Percentiles rank a stretch among this genome's conserved stretches.
These are phyloP conservation scores for Parapsyche elsis DNA, from an alignment of 1,140 invertebrate genomes.

Conservation along the genomic window DNA sequence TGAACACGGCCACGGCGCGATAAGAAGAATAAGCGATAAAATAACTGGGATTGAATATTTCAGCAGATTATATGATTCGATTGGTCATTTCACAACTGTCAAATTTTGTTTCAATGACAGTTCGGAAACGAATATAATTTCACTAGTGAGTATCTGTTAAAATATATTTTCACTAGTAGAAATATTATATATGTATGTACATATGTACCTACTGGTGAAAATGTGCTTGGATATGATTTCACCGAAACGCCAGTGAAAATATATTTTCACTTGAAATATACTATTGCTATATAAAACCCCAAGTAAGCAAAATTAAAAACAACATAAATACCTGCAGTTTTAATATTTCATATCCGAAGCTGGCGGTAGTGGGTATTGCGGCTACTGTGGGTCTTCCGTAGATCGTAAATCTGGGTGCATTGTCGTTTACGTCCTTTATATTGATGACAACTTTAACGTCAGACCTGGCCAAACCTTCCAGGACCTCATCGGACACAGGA, in stretches of 20 bases:
- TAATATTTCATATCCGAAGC: slow-evolving; percentile 83
- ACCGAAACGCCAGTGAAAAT: no score
- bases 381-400: slow-evolving; percentile 80
- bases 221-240: no score
- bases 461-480: slow-evolving; percentile 72
- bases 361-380: slow-evolving; percentile 80
- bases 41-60: no score
- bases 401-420: slow-evolving; percentile 78
- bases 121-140: no score
- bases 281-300: slow-evolving; percentile 9
- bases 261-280: no score
- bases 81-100: no score
- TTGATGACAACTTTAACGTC: slow-evolving; percentile 76
- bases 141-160: no score
- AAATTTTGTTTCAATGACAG: no score
- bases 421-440: slow-evolving; percentile 85
- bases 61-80: no score
- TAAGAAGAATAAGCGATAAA: no score
- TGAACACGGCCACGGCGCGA: no score
- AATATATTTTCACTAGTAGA: no score
- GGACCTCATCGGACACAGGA: slow-evolving; percentile 75
- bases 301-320: neutral
- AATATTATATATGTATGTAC: slow-evolving; percentile 1
- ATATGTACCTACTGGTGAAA: neutral
- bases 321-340: slow-evolving; percentile 69